phyloP scores from a whole-genome alignment of 2,797 vertebrate species.

The Okamejei kenojei region DNA sequence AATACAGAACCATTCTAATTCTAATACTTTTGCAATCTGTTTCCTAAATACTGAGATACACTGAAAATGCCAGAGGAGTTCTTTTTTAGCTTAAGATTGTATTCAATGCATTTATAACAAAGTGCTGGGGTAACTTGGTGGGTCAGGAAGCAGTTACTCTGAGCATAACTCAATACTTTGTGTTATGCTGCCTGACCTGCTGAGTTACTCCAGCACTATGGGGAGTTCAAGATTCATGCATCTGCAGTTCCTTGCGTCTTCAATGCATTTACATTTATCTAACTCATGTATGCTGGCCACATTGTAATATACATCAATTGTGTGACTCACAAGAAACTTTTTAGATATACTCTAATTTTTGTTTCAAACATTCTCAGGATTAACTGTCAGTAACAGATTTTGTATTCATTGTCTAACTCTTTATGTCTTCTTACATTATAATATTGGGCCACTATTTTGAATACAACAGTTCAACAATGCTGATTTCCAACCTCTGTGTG shows the following conservation, averaged over 20 bases:
- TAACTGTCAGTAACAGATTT: not conserved
- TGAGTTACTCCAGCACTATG: too few relatives aligned
- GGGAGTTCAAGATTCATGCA: too few relatives aligned
- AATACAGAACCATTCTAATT: conserved; percentile 46
- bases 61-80: not conserved
- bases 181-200: too few relatives aligned
- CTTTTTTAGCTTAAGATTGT: not conserved
- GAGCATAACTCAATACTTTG: too few relatives aligned
- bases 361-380: not conserved
- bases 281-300: not conserved
- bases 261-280: not conserved
- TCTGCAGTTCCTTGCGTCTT: too few relatives aligned
- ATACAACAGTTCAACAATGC: too few relatives aligned
- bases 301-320: not conserved
- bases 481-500: too few relatives aligned
- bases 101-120: not conserved
- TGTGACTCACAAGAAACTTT: not conserved
- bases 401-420: not conserved
- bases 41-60: conserved; percentile 42
- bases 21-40: conserved; percentile 47
- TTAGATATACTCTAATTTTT: not conserved
- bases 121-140: too few relatives aligned
- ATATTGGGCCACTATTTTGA: not conserved
- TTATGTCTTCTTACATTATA: not conserved
- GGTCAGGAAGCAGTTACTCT: too few relatives aligned